Conservation (phyloP, 2,888 invertebrate species). For the Apotomis turbidana region DNA sequence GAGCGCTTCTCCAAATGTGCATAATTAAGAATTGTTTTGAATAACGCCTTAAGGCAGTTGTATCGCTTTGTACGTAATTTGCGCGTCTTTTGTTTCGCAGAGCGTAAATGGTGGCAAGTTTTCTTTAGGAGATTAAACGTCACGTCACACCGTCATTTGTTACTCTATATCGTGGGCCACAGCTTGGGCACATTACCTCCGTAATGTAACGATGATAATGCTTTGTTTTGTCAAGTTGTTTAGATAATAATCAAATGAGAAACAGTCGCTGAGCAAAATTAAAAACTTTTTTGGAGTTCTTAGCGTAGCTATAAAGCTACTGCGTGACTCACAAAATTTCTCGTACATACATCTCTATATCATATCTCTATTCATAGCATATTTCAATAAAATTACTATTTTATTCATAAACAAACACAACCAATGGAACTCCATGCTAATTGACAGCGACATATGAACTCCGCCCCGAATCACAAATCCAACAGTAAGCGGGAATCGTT, state of each 20-base stretch:
- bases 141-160: slow-evolving; percentile 40
- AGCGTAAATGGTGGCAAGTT: slow-evolving; percentile 30
- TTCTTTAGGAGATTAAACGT: slow-evolving; percentile 41
- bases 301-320: too few relatives aligned
- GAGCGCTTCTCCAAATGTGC: slow-evolving; percentile 25
- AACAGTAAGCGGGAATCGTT: slow-evolving; percentile 23
- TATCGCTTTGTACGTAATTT: slow-evolving; percentile 27
- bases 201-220: not conserved
- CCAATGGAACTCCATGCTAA: slow-evolving; percentile 1
- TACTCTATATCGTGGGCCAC: slow-evolving; percentile 20
- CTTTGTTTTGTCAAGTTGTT: not conserved
- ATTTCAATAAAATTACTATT: too few relatives aligned
- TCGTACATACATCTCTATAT: too few relatives aligned
- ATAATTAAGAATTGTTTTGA: slow-evolving; percentile 35
- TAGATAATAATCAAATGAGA: not conserved
- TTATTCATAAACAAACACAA: not conserved
- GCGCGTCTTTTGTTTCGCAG: slow-evolving; percentile 37
- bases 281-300: too few relatives aligned
- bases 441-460: slow-evolving; percentile 18
- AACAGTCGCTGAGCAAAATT: too few relatives aligned
- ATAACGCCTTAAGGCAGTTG: slow-evolving; percentile 18
- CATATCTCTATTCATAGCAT: too few relatives aligned
- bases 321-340: too few relatives aligned
- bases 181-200: not conserved
- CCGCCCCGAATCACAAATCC: slow-evolving; percentile 12